Evolutionary conservation across 2,113 vertebrate genomes (phyloP).

Genomic region (Daboia siamensis): DNA sequence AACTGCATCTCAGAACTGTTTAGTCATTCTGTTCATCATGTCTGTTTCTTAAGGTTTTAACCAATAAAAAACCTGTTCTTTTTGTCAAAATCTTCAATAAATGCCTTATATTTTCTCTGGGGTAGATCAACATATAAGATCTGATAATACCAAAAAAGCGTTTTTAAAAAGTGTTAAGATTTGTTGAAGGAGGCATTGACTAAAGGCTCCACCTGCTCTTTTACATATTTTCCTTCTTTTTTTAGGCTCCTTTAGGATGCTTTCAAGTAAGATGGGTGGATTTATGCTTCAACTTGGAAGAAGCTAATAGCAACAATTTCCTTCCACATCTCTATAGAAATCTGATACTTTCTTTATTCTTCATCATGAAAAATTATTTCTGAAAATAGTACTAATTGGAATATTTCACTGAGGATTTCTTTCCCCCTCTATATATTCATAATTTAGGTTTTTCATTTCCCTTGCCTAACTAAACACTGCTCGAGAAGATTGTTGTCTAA

Average conservation of each 20-base stretch:
- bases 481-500: not conserved
- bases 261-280: not conserved
- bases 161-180: not conserved
- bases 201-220: not conserved
- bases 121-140: not conserved
- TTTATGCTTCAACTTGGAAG: not conserved
- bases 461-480: not conserved
- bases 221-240: not conserved
- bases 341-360: not conserved
- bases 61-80: not conserved
- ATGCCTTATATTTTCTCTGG: not conserved
- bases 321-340: not conserved
- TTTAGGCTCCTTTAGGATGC: not conserved
- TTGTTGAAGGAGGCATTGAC: not conserved
- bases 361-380: not conserved
- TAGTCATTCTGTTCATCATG: not conserved
- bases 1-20: not conserved
- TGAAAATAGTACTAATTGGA: not conserved
- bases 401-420: not conserved
- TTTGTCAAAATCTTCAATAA: not conserved
- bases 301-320: not conserved
- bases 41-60: not conserved
- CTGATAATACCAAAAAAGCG: not conserved
- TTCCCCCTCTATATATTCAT: not conserved
- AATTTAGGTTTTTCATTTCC: not conserved